Evolutionary conservation across 1,140 invertebrate species (phyloP), one percentile per base, ranked within the genome.

Genomic region (Atta cephalotes): DNA sequence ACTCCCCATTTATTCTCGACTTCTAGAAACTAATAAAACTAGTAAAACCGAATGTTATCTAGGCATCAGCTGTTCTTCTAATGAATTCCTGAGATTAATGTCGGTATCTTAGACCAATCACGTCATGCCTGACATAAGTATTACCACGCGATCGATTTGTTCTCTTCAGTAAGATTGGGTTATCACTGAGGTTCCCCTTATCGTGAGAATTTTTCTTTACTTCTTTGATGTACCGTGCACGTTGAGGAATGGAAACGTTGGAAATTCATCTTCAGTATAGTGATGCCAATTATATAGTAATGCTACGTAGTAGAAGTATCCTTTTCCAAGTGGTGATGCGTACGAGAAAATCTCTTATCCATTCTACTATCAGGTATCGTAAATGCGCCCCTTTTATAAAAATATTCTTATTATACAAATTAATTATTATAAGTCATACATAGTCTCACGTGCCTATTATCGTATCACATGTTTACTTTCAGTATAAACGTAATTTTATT

Each of bases 331-430:
- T 87, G 58, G 86, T 86, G 60, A 79, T 90, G 66, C 88, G 90
- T 35, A 88, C 82, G 39, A 89, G 90, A 72, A 91, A 87, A 51
- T 63, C 87, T 16, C 39, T 88, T 60, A 68, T 81, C 68, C 72
- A 66, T 85, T 72, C 71, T 72, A 76, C 86, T 79, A 85, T 77
- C 88, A 94, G 93, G 93, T 94, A 93, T 66, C 53, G 49, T 85
- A 51, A 45, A 51, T 16, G 53, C 10, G 21, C 14, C 3, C 3
- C 49, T 51, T 51, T 16, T 51, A 45, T 45, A 10, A 45, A 45
- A 45, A 45, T 45, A 10, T 45, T 45, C 10, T 45, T 45, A 45
- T 45, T 45, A 39, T 39, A 45, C 39, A 10, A 12, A 45, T 9
- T 45, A 45, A 45, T 76, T 49, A 76, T 45, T 39, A 28, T 60